Percentiles rank a stretch among this genome's conserved stretches.
phyloP scores from a whole-genome alignment of 2,113 vertebrate genomes.

The Melierax canorus region DNA sequence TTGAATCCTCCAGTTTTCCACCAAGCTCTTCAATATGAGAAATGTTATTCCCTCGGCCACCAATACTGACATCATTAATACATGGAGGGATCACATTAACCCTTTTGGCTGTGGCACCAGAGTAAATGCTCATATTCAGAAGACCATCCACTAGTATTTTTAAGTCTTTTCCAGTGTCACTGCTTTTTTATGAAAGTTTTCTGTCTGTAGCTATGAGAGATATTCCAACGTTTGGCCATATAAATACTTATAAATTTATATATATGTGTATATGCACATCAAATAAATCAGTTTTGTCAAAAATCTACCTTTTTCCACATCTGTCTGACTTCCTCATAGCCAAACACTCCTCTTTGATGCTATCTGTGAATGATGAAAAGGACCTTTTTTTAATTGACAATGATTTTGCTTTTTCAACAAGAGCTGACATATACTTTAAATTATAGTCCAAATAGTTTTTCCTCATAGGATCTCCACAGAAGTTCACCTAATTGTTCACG shows the following conservation, averaged over 20 bases:
- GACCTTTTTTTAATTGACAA: background rate
- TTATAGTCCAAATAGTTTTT: background rate
- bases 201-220: background rate
- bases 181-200: background rate
- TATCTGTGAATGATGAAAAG: background rate
- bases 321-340: background rate
- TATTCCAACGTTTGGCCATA: background rate
- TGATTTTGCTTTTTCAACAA: background rate
- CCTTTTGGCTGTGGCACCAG: background rate
- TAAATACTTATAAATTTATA: background rate
- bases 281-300: accelerated
- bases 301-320: background rate
- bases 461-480: background rate
- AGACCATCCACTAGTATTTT: background rate
- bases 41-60: background rate
- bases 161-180: background rate
- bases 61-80: background rate
- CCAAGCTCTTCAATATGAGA: background rate
- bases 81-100: background rate
- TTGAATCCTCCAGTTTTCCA: background rate
- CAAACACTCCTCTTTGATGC: background rate
- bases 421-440: background rate
- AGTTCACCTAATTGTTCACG: background rate
- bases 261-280: background rate
- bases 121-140: background rate